These are phyloP conservation scores for Heliothis peltigera DNA, from an alignment of 2,888 invertebrate species.

Conservation along the genomic window DNA sequence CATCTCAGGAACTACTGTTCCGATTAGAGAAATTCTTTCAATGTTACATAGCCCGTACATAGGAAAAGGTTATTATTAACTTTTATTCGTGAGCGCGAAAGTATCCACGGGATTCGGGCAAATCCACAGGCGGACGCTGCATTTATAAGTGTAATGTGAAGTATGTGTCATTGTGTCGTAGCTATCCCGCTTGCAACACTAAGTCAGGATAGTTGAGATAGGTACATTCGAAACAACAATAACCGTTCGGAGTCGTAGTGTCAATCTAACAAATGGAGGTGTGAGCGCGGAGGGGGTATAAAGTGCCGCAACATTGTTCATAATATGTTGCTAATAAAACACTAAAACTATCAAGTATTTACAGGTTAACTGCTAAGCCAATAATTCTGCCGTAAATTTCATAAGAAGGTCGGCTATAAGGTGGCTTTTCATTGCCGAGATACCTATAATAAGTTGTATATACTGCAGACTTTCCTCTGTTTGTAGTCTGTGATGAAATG, in stretches of 20 bases:
- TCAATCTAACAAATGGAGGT: constrained; percentile 1
- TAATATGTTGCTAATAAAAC: constrained; percentile 2
- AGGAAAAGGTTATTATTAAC: no score
- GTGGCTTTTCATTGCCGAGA: neutral
- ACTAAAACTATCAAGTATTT: neutral
- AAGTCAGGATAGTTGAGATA: constrained; percentile 4
- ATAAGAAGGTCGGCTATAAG: neutral
- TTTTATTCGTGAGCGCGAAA: no score
- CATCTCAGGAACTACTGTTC: no score
- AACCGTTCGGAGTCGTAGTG: neutral
- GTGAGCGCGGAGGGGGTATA: neutral
- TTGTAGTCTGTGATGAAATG: no score
- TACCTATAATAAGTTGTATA: neutral
- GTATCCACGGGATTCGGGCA: no score
- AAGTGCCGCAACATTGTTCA: neutral
- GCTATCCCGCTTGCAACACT: constrained; percentile 6
- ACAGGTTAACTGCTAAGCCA: neutral
- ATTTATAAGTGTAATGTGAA: no score
- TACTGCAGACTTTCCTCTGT: neutral
- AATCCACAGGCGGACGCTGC: no score
- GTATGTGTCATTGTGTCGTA: no score
- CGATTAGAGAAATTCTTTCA: no score
- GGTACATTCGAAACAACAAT: neutral
- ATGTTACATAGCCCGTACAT: no score
- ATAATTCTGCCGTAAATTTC: neutral